Percentiles rank a stretch among this genome's conserved stretches.
These are phyloP conservation scores for Empidonax traillii DNA, from an alignment of 2,113 vertebrate species.

Conservation along the genomic window DNA sequence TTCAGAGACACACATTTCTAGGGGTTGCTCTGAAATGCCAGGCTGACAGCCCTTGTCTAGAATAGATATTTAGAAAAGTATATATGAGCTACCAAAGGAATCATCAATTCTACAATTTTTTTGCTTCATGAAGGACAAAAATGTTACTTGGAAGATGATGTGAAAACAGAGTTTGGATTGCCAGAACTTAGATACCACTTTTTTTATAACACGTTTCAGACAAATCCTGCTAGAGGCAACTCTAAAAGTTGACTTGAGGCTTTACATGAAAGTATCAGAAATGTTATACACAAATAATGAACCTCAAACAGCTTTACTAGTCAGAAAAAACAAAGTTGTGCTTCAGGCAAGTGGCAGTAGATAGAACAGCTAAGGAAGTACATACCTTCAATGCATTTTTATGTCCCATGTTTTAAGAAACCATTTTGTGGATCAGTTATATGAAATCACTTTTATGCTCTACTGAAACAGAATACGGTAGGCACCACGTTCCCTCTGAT, in stretches of 20 bases:
- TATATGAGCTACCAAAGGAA: neutral
- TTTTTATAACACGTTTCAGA: neutral
- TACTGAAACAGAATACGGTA: neutral
- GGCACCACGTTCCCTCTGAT: neutral
- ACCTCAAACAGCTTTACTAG: neutral
- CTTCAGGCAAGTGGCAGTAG: neutral
- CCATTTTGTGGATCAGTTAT: neutral
- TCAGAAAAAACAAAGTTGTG: neutral
- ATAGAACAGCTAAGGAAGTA: neutral
- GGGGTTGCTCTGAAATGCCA: neutral
- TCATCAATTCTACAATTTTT: neutral
- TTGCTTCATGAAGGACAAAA: neutral
- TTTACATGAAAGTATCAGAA: neutral
- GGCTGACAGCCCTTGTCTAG: neutral
- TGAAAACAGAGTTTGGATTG: neutral
- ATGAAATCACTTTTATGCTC: neutral
- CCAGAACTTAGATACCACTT: neutral
- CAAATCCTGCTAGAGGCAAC: neutral
- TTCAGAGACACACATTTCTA: neutral
- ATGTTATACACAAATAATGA: neutral
- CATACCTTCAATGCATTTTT: neutral
- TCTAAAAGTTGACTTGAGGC: neutral
- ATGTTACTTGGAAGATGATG: neutral
- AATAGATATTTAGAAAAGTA: neutral
- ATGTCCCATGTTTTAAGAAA: neutral